Conservation (phyloP, 2,113 vertebrate genomes). For the Phyllopteryx taeniolatus region DNA sequence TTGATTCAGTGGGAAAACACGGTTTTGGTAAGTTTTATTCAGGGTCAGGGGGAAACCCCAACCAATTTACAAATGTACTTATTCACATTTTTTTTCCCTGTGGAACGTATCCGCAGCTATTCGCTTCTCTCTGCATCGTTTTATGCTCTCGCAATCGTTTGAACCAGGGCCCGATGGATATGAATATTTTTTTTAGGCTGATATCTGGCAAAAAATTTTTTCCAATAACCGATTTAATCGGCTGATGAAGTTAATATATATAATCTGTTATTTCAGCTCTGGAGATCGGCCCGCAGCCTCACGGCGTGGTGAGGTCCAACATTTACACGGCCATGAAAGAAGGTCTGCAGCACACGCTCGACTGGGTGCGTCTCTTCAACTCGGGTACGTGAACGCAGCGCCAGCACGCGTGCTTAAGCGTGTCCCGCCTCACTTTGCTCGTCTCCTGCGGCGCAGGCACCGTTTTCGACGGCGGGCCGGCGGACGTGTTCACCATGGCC, state of each 20-base stretch:
- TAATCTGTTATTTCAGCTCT: conserved; percentile 50
- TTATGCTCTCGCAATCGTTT: too few relatives aligned
- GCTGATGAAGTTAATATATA: too few relatives aligned
- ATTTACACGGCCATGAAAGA: conserved; percentile 56
- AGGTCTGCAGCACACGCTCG: conserved; percentile 58
- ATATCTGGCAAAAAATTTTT: too few relatives aligned
- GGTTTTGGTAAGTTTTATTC: conserved; percentile 65
- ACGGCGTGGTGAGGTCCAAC: conserved; percentile 67
- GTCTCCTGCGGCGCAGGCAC: conserved; percentile 36
- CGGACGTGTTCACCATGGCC: conserved; percentile 65
- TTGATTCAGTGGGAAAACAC: conserved; percentile 73
- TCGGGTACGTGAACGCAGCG: conserved; percentile 45
- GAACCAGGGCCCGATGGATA: too few relatives aligned
- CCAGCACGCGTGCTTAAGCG: not conserved
- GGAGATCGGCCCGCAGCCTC: conserved; percentile 71
- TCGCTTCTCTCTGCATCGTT: too few relatives aligned
- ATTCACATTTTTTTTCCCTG: too few relatives aligned
- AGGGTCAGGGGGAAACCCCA: too few relatives aligned
- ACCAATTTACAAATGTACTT: not conserved
- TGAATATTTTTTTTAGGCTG: too few relatives aligned
- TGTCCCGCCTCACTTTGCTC: not conserved
- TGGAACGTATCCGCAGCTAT: too few relatives aligned
- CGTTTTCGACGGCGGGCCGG: conserved; percentile 57
- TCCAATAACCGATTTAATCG: too few relatives aligned
- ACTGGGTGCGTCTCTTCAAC: conserved; percentile 68